These are phyloP conservation scores for Tylochromis polylepis DNA, from an alignment of 2,113 vertebrate species.

Conservation along the genomic window DNA sequence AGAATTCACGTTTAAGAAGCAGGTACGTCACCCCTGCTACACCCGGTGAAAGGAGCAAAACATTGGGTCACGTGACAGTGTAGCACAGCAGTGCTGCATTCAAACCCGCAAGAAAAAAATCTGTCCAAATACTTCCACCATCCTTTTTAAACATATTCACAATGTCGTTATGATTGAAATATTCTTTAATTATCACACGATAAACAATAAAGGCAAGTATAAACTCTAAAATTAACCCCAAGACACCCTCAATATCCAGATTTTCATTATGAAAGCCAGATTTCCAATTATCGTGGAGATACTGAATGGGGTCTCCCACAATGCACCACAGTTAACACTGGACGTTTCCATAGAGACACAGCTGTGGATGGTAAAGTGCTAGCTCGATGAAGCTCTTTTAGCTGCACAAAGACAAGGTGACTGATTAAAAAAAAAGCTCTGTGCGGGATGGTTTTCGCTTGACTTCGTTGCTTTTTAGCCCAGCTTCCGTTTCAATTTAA, in stretches of 20 bases:
- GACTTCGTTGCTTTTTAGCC: background rate
- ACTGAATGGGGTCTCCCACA: constrained; percentile 3
- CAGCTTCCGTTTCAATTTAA: background rate
- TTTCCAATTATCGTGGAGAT: background rate
- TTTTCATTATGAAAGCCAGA: accelerated
- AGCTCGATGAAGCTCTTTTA: background rate
- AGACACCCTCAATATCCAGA: accelerated
- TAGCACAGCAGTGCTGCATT: background rate
- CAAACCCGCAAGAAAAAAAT: background rate
- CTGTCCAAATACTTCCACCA: accelerated
- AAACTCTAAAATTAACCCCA: background rate
- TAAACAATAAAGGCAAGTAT: background rate
- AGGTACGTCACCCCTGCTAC: no score
- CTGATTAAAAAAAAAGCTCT: background rate
- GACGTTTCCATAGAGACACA: constrained; percentile 72
- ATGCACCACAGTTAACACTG: constrained; percentile 7
- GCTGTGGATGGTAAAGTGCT: background rate
- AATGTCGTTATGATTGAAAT: accelerated
- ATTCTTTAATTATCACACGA: accelerated
- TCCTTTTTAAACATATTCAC: background rate
- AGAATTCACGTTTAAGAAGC: background rate
- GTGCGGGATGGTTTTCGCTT: accelerated
- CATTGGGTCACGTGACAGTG: constrained; percentile 38
- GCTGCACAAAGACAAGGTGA: background rate
- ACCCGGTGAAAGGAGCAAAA: constrained; percentile 18